phyloP scores from a whole-genome alignment of 2,797 vertebrate genomes.

The Alfaro cultratus region DNA sequence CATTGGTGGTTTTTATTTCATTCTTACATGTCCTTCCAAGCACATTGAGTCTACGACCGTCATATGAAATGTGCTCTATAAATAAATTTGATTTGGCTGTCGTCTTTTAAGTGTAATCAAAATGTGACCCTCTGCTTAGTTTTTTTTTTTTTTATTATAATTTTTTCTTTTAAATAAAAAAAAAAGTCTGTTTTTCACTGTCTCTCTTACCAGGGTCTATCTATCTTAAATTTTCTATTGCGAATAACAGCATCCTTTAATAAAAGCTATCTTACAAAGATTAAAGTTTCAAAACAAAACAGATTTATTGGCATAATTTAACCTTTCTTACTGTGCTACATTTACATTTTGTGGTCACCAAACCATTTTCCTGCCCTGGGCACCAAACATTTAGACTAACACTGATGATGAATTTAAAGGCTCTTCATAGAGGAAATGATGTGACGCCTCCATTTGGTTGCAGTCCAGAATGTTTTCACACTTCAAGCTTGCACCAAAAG shows the following conservation, averaged over 20 bases:
- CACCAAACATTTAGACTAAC: neutral
- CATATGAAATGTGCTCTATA: neutral
- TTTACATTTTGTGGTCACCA: neutral
- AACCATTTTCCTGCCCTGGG: neutral
- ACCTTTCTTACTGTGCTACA: neutral
- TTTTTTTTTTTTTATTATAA: neutral
- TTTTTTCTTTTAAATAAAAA: too few species aligned
- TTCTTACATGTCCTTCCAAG: neutral
- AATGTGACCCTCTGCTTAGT: neutral
- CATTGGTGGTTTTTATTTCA: neutral
- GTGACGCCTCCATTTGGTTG: neutral
- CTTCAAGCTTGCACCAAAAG: neutral
- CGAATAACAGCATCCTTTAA: neutral
- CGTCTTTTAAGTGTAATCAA: neutral
- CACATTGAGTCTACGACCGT: neutral
- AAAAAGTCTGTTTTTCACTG: neutral
- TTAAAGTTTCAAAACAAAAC: neutral
- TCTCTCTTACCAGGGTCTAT: neutral
- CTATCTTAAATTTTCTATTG: neutral
- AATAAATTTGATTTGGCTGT: neutral
- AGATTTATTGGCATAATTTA: neutral
- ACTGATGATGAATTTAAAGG: neutral
- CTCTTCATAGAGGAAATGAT: neutral
- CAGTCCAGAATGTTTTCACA: neutral
- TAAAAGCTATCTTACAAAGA: neutral